Conservation (phyloP, 2,888 invertebrate species). For the Lingula anatina region DNA sequence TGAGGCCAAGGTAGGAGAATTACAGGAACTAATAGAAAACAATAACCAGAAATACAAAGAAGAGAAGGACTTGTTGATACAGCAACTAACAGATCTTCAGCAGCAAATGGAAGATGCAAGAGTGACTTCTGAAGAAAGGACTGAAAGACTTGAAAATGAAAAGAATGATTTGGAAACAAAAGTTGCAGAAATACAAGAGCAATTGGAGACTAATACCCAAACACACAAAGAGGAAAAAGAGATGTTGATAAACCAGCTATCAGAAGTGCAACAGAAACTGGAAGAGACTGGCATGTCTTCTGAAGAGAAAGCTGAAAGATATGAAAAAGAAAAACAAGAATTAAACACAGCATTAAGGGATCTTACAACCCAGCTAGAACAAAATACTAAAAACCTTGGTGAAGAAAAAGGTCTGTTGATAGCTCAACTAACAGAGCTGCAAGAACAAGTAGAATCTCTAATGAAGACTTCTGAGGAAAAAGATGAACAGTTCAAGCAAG, state of each 20-base stretch:
- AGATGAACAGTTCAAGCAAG: background rate
- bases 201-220: background rate
- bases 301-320: too few relatives aligned
- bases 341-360: too few relatives aligned
- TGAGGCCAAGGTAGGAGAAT: too few relatives aligned
- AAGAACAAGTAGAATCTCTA: background rate
- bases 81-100: background rate
- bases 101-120: too few relatives aligned
- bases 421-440: too few relatives aligned
- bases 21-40: too few relatives aligned
- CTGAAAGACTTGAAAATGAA: conserved; percentile 1
- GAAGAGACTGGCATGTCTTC: conserved; percentile 1
- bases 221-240: conserved; percentile 2
- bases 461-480: background rate
- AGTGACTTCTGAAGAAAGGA: too few relatives aligned
- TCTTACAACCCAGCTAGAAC: too few relatives aligned
- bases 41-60: too few relatives aligned
- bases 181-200: conserved; percentile 1
- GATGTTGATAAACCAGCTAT: background rate
- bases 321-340: background rate
- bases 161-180: background rate
- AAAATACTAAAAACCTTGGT: too few relatives aligned
- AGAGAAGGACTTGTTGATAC: too few relatives aligned
- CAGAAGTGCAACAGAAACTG: background rate
- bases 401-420: too few relatives aligned